phyloP scores from a whole-genome alignment of 1,140 invertebrate genomes.

The Drosophila takahashii region DNA sequence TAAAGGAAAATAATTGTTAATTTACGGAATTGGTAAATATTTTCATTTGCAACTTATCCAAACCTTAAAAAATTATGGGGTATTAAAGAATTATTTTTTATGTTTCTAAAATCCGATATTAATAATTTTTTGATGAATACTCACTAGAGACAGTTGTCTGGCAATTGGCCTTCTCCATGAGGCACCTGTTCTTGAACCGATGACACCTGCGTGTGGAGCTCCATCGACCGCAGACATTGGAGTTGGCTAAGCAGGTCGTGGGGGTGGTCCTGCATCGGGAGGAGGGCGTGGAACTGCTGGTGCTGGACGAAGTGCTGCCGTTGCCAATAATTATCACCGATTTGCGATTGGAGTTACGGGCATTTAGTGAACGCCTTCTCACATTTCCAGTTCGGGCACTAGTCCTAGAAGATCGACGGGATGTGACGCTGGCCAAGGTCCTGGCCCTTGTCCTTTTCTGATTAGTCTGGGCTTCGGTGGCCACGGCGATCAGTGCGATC shows the following conservation, averaged over 20 bases:
- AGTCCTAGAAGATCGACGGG: background rate
- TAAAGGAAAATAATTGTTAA: background rate
- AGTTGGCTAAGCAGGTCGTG: slow-evolving; percentile 18
- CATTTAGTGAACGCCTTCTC: background rate
- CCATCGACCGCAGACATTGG: slow-evolving; percentile 43
- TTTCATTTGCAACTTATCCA: no score
- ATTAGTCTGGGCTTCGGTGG: slow-evolving; percentile 37
- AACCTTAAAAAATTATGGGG: no score
- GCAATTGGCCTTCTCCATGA: slow-evolving; percentile 37
- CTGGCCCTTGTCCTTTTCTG: background rate
- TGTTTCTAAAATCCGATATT: no score
- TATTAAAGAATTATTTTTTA: no score
- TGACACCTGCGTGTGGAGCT: slow-evolving; percentile 16
- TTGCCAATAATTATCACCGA: slow-evolving; percentile 1
- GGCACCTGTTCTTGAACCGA: slow-evolving; percentile 33
- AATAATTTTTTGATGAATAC: no score
- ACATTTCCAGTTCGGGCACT: background rate
- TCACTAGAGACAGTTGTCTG: slow-evolving; percentile 30
- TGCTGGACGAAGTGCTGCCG: slow-evolving; percentile 12
- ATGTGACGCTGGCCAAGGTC: slow-evolving; percentile 1
- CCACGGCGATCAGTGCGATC: slow-evolving; percentile 29
- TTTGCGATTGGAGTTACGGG: background rate
- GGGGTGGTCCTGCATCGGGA: slow-evolving; percentile 25
- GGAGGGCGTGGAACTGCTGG: slow-evolving; percentile 22
- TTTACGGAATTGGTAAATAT: background rate